Conservation (phyloP, 2,113 vertebrate genomes). For the Sminthopsis crassicaudata region DNA sequence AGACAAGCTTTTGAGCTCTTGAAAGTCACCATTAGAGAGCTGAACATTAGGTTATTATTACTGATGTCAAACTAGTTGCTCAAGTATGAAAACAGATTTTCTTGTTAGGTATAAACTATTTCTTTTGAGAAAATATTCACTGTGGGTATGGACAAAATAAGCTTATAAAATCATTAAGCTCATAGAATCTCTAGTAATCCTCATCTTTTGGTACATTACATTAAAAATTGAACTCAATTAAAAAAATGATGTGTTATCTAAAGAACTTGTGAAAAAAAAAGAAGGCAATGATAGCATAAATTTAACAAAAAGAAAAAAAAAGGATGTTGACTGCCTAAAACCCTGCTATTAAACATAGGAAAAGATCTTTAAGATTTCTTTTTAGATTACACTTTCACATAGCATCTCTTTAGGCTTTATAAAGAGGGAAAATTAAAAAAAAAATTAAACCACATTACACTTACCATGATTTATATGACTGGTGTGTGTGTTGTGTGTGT, state of each 20-base stretch:
- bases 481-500: too few species aligned
- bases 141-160: not conserved
- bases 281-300: not conserved
- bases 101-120: not conserved
- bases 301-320: not conserved
- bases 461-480: slow-evolving; percentile 61
- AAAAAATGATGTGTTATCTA: not conserved
- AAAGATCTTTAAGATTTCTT: not conserved
- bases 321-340: not conserved
- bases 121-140: not conserved
- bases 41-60: not conserved
- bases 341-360: slow-evolving; percentile 21
- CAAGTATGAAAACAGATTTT: not conserved
- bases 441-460: not conserved
- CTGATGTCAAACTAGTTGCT: not conserved
- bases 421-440: not conserved
- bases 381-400: not conserved
- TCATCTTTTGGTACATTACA: not conserved
- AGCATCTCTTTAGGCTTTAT: not conserved
- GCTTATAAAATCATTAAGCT: not conserved
- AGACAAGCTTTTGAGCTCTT: not conserved
- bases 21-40: not conserved
- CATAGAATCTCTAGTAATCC: not conserved
- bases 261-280: not conserved
- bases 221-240: slow-evolving; percentile 20